Evolutionary conservation across 2,113 vertebrate genomes (phyloP).

Genomic region (Dinomys branickii): DNA sequence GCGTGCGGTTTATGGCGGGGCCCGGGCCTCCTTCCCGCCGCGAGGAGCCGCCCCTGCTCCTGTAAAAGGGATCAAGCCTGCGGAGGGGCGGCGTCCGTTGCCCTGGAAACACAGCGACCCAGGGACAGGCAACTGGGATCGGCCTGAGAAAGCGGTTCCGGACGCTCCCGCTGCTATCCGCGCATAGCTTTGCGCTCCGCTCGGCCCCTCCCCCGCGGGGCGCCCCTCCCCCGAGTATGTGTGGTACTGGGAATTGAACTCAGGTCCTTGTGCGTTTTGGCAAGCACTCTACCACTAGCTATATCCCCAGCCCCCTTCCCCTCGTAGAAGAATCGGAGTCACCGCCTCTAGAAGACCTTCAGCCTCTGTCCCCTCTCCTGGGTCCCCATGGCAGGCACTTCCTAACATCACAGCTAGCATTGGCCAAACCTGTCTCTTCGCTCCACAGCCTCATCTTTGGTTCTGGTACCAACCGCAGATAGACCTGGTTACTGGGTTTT

Average conservation of each 20-base stretch:
- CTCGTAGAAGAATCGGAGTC: background rate
- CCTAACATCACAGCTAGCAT: background rate
- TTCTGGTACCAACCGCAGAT: background rate
- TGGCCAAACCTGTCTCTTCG: background rate
- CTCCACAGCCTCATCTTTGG: background rate
- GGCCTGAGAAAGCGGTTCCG: rapidly evolving
- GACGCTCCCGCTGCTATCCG: background rate
- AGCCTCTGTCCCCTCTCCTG: background rate
- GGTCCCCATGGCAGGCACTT: background rate
- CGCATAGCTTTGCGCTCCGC: background rate
- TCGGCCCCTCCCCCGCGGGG: no score
- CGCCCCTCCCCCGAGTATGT: background rate
- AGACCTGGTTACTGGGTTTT: background rate
- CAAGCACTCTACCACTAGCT: no score
- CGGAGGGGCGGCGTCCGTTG: background rate
- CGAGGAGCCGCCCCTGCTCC: slow-evolving; percentile 13
- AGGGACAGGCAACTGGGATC: background rate
- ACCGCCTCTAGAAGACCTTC: background rate
- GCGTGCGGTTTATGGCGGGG: background rate
- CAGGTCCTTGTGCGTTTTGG: no score
- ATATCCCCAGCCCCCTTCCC: background rate
- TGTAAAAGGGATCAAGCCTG: background rate
- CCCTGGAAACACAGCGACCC: slow-evolving; percentile 38
- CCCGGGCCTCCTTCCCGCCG: background rate
- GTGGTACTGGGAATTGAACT: no score